These are phyloP conservation scores for Tachystola acroxantha DNA, from an alignment of 2,888 invertebrate species.

Conservation along the genomic window DNA sequence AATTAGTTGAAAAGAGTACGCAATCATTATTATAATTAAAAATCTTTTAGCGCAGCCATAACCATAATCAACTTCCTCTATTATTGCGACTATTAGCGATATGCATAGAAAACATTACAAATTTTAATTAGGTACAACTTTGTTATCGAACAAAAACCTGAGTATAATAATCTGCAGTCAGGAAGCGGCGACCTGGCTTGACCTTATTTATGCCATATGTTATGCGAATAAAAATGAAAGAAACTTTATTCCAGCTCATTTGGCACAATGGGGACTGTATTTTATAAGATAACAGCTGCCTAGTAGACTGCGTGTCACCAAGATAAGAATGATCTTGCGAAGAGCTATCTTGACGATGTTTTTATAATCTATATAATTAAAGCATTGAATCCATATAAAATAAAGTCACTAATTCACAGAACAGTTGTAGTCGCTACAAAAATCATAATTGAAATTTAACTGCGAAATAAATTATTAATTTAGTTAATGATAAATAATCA, in stretches of 20 bases:
- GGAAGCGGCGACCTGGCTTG: constrained; percentile 58
- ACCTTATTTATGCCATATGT: constrained; percentile 28
- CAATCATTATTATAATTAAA: too few relatives aligned
- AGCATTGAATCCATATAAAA: constrained; percentile 1
- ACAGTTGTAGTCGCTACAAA: too few relatives aligned
- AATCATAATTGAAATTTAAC: too few relatives aligned
- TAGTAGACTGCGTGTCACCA: constrained; percentile 71
- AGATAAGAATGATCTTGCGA: constrained; percentile 35
- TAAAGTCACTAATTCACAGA: too few relatives aligned
- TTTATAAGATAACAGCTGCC: constrained; percentile 33
- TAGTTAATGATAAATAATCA: too few relatives aligned
- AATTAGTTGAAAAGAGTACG: too few relatives aligned
- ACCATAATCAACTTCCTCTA: constrained; percentile 30
- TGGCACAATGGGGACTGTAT: constrained; percentile 40
- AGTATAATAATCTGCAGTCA: constrained; percentile 49
- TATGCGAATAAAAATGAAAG: constrained; percentile 53
- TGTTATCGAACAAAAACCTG: constrained; percentile 42
- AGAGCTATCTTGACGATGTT: background rate
- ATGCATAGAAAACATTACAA: constrained; percentile 40
- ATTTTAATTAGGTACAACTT: constrained; percentile 46
- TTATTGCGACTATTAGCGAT: constrained; percentile 22
- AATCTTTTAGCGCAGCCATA: too few relatives aligned
- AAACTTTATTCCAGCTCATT: constrained; percentile 34
- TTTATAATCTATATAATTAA: constrained; percentile 1
- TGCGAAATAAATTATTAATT: too few relatives aligned